A percentile compares a stretch with the other conserved stretches of the same genome.
Conservation (phyloP, 2,113 vertebrate genomes). For the Herpetotheres cachinnans region DNA sequence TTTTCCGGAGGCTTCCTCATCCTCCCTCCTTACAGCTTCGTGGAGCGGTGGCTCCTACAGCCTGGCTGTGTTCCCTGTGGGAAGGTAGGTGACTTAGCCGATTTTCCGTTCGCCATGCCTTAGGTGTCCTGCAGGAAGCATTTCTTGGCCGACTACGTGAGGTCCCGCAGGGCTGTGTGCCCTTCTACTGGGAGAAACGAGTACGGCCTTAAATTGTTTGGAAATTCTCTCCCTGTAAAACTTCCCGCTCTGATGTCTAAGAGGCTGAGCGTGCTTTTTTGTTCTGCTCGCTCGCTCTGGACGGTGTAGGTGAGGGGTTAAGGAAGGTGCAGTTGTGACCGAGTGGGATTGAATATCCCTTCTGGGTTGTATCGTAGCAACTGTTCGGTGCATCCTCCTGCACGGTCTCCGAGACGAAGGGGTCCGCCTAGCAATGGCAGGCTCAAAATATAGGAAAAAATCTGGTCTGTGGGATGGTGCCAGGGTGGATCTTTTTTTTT, state of each 20-base stretch:
- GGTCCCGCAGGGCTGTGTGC: not conserved
- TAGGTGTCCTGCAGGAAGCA: not conserved
- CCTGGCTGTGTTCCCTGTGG: not conserved
- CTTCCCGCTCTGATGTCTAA: not conserved
- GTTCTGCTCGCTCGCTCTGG: too few species aligned
- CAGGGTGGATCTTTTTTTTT: not conserved
- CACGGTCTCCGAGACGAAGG: not conserved
- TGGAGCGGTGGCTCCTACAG: not conserved
- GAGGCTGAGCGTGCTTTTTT: not conserved
- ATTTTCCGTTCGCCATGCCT: not conserved
- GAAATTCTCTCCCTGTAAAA: not conserved
- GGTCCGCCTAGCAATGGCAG: too few species aligned
- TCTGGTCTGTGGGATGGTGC: not conserved
- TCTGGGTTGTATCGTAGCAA: not conserved
- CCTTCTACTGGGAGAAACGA: not conserved
- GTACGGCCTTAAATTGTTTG: not conserved
- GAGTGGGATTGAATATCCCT: not conserved
- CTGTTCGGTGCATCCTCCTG: not conserved
- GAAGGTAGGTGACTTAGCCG: not conserved
- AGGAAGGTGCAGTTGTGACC: not conserved
- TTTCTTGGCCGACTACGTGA: fast-evolving
- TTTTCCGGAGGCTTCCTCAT: not conserved
- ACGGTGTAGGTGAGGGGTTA: fast-evolving
- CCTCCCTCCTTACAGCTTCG: not conserved
- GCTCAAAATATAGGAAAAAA: not conserved